A percentile compares a stretch with the other conserved stretches of the same genome.
phyloP scores from a whole-genome alignment of 2,888 invertebrate genomes.

The Kryphioiulus occultus region DNA sequence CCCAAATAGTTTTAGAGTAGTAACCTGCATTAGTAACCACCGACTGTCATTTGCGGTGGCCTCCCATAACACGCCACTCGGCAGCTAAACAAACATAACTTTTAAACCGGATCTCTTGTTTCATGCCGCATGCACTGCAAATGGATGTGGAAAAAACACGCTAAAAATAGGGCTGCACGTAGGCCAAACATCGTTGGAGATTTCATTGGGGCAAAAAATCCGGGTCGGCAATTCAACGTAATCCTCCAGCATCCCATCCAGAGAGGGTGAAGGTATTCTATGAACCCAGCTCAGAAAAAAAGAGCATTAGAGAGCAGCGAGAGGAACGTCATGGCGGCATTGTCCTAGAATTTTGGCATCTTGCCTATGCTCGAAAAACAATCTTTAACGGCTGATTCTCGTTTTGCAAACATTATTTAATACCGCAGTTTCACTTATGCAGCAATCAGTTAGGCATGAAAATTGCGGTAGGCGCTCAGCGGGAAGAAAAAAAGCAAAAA shows the following conservation, averaged over 20 bases:
- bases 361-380: not conserved
- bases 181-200: not conserved
- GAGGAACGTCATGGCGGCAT: not conserved
- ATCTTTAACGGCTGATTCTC: not conserved
- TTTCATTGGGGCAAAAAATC: not conserved
- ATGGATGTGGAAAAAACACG: not conserved
- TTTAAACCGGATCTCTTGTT: conserved; percentile 5
- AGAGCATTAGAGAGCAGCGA: too few relatives aligned
- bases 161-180: not conserved
- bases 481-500: conserved; percentile 5
- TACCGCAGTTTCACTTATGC: conserved; percentile 5
- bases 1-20: not conserved
- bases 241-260: not conserved
- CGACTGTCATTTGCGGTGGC: not conserved
- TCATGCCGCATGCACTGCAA: not conserved
- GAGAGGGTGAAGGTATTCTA: not conserved
- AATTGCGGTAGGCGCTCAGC: not conserved
- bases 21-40: not conserved
- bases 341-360: not conserved
- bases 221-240: not conserved
- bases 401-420: not conserved
- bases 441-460: not conserved
- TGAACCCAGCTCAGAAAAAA: not conserved
- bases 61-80: not conserved
- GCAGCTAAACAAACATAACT: not conserved